Conservation (phyloP, 2,888 invertebrate genomes). For the Cheilosia urbana region DNA sequence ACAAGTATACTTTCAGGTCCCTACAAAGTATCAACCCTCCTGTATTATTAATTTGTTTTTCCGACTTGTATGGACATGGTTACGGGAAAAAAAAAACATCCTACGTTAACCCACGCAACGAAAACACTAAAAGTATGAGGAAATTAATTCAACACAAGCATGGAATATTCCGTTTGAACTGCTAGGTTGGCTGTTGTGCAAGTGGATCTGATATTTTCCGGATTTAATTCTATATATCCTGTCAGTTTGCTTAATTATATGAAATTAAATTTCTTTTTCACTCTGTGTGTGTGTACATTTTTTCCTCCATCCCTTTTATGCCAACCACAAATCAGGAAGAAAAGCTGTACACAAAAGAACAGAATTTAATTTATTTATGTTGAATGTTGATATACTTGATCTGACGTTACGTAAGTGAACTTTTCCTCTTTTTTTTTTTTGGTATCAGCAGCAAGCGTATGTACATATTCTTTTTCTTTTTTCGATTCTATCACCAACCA, state of each 20-base stretch:
- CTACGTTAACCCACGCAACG: no score
- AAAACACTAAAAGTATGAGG: no score
- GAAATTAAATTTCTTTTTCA: conserved; percentile 24
- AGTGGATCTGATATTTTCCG: conserved; percentile 8
- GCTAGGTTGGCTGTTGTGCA: neutral
- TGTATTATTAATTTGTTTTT: no score
- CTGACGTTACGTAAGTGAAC: neutral
- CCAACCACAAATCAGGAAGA: conserved; percentile 29
- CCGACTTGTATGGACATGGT: no score
- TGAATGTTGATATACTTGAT: conserved; percentile 24
- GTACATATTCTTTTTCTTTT: neutral
- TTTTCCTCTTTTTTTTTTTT: neutral
- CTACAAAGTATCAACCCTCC: no score
- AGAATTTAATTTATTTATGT: conserved; percentile 52
- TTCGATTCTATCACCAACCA: neutral
- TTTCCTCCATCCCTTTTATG: conserved; percentile 1
- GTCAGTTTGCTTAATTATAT: conserved; percentile 43
- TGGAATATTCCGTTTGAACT: conserved; percentile 33
- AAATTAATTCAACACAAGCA: no score
- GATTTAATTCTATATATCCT: neutral
- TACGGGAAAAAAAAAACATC: no score
- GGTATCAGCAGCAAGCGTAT: neutral
- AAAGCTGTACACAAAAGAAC: neutral
- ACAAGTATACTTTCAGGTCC: no score
- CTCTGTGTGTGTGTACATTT: neutral